phyloP scores from a whole-genome alignment of 2,888 invertebrate species.

The Erebia aethiops region DNA sequence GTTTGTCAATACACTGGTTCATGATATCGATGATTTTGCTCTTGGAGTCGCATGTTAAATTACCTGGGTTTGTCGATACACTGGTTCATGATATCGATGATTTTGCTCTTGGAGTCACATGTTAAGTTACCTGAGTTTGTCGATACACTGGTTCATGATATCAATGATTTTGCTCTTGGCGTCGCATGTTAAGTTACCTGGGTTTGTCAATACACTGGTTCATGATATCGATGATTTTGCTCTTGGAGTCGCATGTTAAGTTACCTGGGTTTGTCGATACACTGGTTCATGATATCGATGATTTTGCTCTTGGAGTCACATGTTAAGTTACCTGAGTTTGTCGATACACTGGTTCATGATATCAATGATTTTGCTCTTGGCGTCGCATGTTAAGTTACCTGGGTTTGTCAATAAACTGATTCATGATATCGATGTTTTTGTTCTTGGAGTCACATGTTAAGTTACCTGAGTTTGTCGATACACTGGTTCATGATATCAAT shows the following conservation, averaged over 20 bases:
- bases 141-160: constrained; percentile 91
- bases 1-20: constrained; percentile 87
- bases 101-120: constrained; percentile 88
- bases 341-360: constrained; percentile 92
- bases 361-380: constrained; percentile 90
- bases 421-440: constrained; percentile 94
- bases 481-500: constrained; percentile 92
- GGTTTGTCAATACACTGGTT: constrained; percentile 87
- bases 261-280: constrained; percentile 87
- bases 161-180: constrained; percentile 91
- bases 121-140: constrained; percentile 84
- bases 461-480: constrained; percentile 87
- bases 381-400: constrained; percentile 84
- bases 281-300: constrained; percentile 91
- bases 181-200: constrained; percentile 81
- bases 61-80: constrained; percentile 88
- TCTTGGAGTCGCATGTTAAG: constrained; percentile 85
- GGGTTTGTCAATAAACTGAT: constrained; percentile 86
- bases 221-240: constrained; percentile 94
- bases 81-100: constrained; percentile 92
- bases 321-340: constrained; percentile 83
- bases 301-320: constrained; percentile 90
- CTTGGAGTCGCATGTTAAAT: constrained; percentile 85
- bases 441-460: constrained; percentile 85
- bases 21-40: constrained; percentile 92